These are phyloP conservation scores for Sciurus vulgaris DNA, from an alignment of 2,797 vertebrate genomes.

Conservation along the genomic window DNA sequence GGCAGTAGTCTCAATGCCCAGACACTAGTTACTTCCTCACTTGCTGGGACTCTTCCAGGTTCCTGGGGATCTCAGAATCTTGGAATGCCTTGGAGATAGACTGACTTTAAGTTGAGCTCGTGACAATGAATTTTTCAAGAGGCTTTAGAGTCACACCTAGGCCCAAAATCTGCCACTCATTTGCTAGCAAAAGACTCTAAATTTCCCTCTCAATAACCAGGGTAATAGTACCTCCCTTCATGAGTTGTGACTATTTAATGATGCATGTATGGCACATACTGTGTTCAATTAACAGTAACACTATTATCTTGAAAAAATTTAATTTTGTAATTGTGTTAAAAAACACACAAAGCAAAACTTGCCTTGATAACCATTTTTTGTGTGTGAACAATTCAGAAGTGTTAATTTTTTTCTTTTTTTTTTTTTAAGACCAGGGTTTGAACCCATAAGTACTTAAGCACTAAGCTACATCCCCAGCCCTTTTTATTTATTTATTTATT, in stretches of 20 bases:
- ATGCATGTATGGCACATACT: background rate
- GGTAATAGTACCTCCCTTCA: background rate
- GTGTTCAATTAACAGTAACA: background rate
- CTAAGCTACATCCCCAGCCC: background rate
- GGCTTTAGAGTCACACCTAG: background rate
- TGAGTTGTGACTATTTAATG: constrained; percentile 1
- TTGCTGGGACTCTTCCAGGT: background rate
- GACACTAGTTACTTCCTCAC: background rate
- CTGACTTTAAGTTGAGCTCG: background rate
- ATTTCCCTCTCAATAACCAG: background rate
- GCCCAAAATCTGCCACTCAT: background rate
- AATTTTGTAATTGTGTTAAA: constrained; percentile 37
- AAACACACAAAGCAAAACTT: background rate
- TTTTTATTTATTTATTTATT: too few relatives aligned
- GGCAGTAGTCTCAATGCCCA: background rate
- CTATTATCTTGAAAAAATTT: background rate
- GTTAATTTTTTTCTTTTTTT: too few relatives aligned
- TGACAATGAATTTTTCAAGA: constrained; percentile 17
- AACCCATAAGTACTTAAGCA: background rate
- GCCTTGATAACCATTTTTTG: constrained; percentile 15
- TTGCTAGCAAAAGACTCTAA: constrained; percentile 24
- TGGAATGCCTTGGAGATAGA: background rate
- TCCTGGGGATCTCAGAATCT: background rate
- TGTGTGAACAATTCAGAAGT: background rate
- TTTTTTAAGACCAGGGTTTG: background rate